phyloP scores from a whole-genome alignment of 2,113 vertebrate genomes.

The Acrocephalus kingi region DNA sequence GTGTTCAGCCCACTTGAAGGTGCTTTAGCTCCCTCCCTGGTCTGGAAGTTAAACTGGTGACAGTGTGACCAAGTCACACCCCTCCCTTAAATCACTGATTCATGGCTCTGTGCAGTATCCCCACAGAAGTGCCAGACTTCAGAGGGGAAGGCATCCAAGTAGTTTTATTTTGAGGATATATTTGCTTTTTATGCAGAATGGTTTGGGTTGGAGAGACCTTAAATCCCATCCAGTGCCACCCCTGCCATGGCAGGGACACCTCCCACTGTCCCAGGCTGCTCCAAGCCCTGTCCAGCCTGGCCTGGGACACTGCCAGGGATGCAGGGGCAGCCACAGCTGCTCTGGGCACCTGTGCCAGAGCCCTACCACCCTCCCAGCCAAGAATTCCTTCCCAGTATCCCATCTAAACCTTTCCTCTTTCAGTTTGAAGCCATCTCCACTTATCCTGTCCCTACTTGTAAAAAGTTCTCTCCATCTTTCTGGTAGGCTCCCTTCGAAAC shows the following conservation, averaged over 20 bases:
- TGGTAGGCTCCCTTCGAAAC: neutral
- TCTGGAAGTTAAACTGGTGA: neutral
- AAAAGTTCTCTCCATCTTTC: neutral
- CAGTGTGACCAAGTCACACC: neutral
- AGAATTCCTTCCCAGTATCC: neutral
- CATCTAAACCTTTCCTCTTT: neutral
- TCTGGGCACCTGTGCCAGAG: neutral
- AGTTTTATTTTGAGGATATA: neutral
- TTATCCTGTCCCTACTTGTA: neutral
- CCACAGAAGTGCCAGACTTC: neutral
- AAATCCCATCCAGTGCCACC: neutral
- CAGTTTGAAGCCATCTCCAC: neutral
- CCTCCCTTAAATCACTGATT: neutral
- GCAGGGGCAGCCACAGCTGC: neutral
- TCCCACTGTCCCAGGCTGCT: neutral
- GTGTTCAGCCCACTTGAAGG: slow-evolving; percentile 84
- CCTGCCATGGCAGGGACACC: too few relatives aligned
- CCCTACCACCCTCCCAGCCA: neutral
- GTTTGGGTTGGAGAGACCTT: neutral
- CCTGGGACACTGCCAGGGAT: neutral
- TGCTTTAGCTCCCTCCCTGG: slow-evolving; percentile 44
- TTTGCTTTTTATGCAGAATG: neutral
- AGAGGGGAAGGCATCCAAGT: neutral
- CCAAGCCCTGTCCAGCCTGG: neutral
- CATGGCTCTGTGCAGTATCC: neutral